These are phyloP conservation scores for Brachionus manjavacas DNA, from an alignment of 1,140 invertebrate genomes.

Conservation along the genomic window DNA sequence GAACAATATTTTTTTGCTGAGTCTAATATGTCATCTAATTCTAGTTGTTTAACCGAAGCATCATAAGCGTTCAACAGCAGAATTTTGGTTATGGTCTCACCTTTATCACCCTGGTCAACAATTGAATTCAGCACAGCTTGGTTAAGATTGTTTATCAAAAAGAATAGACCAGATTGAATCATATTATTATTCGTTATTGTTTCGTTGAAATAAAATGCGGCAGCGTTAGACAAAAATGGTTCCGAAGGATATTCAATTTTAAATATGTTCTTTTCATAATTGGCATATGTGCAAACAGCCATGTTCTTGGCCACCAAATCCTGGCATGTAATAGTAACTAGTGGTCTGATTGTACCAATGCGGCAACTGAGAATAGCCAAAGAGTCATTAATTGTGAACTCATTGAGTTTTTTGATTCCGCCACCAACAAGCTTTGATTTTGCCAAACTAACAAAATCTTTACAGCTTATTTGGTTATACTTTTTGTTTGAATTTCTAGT, in stretches of 20 bases:
- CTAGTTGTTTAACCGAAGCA: not conserved
- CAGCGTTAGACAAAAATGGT: not conserved
- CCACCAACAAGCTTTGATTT: not conserved
- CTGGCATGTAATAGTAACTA: not conserved
- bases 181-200: not conserved
- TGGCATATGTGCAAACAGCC: not conserved
- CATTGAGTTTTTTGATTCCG: not conserved
- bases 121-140: not conserved
- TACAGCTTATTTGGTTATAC: not conserved
- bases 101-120: constrained; percentile 13
- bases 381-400: not conserved
- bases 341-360: not conserved
- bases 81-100: not conserved
- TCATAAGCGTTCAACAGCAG: not conserved
- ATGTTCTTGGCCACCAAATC: not conserved
- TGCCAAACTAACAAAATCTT: not conserved
- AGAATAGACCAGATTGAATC: not conserved
- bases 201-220: not conserved
- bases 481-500: not conserved
- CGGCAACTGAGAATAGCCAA: not conserved
- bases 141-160: not conserved
- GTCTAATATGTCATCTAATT: not conserved
- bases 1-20: not conserved
- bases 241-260: constrained; percentile 17
- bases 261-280: not conserved